A percentile compares a stretch with the other conserved stretches of the same genome.
Conservation (phyloP, 2,888 invertebrate species). For the Amiota communis region DNA sequence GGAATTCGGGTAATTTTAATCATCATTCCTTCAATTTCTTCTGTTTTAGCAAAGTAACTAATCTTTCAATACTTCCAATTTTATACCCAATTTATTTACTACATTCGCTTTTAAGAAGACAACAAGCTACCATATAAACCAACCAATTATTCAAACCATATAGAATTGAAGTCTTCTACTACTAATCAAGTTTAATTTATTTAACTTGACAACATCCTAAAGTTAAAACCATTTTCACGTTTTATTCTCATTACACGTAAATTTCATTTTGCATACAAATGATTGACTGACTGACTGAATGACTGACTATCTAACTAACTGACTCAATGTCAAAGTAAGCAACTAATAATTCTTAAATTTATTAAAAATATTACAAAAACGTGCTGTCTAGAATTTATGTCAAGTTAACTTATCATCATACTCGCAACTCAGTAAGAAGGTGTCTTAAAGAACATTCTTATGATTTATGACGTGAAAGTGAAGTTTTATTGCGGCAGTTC, state of each 20-base stretch:
- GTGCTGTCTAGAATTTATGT: slow-evolving; percentile 9
- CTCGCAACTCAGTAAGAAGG: not conserved
- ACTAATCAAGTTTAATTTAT: too few relatives aligned
- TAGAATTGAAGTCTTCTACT: too few relatives aligned
- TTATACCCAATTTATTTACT: too few relatives aligned
- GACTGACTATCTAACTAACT: not conserved
- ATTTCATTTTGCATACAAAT: slow-evolving; percentile 59
- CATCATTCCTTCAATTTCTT: too few relatives aligned
- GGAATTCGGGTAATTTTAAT: too few relatives aligned
- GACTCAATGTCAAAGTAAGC: slow-evolving; percentile 43
- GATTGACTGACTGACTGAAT: slow-evolving; percentile 51
- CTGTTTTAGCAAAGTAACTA: too few relatives aligned
- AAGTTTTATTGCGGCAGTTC: not conserved
- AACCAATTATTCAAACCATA: too few relatives aligned
- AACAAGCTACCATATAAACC: too few relatives aligned
- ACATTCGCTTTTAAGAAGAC: too few relatives aligned
- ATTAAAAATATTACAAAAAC: not conserved
- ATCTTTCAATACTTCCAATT: too few relatives aligned
- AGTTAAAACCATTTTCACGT: not conserved
- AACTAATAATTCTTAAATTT: slow-evolving; percentile 30
- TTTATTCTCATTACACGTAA: not conserved
- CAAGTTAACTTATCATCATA: slow-evolving; percentile 6
- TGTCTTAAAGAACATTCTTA: not conserved
- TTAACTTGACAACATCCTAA: too few relatives aligned
- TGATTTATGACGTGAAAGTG: slow-evolving; percentile 9